Percentiles rank a stretch among this genome's conserved stretches.
These are phyloP conservation scores for Urophycis tenuis DNA, from an alignment of 2,797 vertebrate genomes.

Conservation along the genomic window DNA sequence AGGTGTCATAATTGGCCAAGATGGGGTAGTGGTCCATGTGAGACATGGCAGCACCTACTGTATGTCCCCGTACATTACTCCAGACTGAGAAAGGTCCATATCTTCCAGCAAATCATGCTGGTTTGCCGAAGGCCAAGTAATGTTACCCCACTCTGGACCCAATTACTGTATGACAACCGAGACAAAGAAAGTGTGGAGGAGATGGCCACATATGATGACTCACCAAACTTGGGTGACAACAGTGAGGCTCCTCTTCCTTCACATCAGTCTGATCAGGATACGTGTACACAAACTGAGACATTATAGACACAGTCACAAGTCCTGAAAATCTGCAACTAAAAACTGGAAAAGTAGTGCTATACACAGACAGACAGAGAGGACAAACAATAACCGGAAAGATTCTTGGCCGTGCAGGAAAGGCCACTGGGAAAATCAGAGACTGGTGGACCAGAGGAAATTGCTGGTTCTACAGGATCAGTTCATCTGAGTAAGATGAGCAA, in stretches of 20 bases:
- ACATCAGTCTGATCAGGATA: not conserved
- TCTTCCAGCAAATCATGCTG: not conserved
- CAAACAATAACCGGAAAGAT: no score
- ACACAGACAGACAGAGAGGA: not conserved
- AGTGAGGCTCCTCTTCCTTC: not conserved
- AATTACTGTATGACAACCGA: not conserved
- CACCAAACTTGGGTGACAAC: not conserved
- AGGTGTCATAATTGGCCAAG: slow-evolving; percentile 29
- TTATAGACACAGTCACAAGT: not conserved
- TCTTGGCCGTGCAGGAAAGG: no score
- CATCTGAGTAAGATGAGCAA: no score
- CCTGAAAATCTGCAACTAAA: not conserved
- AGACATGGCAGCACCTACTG: not conserved
- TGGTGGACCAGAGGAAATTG: no score
- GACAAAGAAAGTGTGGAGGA: not conserved
- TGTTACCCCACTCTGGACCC: not conserved
- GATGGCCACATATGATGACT: no score
- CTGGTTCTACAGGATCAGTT: no score
- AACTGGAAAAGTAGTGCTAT: not conserved
- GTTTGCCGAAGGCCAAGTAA: not conserved
- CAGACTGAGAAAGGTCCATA: not conserved
- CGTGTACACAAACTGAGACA: not conserved
- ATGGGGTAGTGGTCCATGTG: slow-evolving; percentile 31
- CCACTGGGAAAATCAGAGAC: no score
- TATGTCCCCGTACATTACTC: slow-evolving; percentile 5